Evolutionary conservation across 2,113 vertebrate genomes (phyloP), one percentile per base, ranked within the genome.

Genomic region (Crocuta crocuta): DNA sequence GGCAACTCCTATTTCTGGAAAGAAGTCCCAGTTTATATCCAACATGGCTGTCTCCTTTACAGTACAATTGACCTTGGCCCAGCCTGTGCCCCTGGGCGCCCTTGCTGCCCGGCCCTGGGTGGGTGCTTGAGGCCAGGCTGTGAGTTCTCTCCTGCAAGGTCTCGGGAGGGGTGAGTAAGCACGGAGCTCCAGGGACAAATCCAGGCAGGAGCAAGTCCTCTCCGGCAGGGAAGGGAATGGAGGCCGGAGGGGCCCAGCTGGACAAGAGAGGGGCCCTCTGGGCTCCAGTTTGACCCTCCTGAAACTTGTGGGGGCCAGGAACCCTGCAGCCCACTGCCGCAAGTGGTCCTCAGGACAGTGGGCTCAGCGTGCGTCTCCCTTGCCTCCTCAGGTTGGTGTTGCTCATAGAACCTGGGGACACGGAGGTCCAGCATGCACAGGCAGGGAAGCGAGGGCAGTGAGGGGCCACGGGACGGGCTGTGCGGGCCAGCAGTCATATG

Each of bases 41-140:
- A 8, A 10, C 28, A 26, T 0, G 0, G 28, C 90, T 28, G 3
- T 53, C 58, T 89, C 61, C 85, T 96, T 97, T 93, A 96, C 4
- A 85, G 89, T 93, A 45, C 71, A 95, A 66, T 85, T 83, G 97
- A 97, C 97, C 96, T 95, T 45, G 21, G 83, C 61, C 84, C 23
- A 4, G 66, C 35, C 70, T 71, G 58, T 84, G 24, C 71, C 55
- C 65, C 4, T 17, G 2, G 28, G n/a, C 0, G 7, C 31, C 68
- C n/a, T 48, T 4, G 1, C 80, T 35, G 50, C 23, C 4, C 1
- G 61, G 16, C 31, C 61, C 31, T 10, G 43, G 89, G 50, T 2
- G 17, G 39, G n/a, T 26, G 58, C 68, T 31, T 0, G 2, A 35
- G 78, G n/a, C 68, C 45, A 0, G 10, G 50, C 39, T 8, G 43